These are phyloP conservation scores for Drosophila atripex DNA, from an alignment of 2,888 invertebrate genomes.

Conservation along the genomic window DNA sequence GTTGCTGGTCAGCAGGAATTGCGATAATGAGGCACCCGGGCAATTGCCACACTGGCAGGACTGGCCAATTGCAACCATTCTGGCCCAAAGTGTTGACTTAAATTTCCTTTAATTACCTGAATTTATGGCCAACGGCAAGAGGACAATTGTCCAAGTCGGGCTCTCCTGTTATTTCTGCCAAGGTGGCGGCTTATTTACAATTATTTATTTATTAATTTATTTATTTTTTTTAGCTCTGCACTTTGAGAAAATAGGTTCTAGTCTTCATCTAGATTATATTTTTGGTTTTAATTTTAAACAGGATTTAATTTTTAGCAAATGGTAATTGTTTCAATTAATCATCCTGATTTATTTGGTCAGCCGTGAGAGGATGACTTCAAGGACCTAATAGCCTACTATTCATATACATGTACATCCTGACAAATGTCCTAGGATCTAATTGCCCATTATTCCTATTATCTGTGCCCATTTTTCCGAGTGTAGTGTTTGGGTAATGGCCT, in stretches of 20 bases:
- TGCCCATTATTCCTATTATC: not conserved
- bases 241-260: not conserved
- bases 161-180: conserved; percentile 1
- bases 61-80: not conserved
- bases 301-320: too few species aligned
- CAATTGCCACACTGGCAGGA: conserved; percentile 47
- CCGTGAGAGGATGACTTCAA: too few species aligned
- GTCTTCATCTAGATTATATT: too few species aligned
- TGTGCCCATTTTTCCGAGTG: conserved; percentile 36
- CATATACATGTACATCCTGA: too few species aligned
- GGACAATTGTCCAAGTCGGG: conserved; percentile 30
- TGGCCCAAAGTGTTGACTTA: conserved; percentile 24
- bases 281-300: too few species aligned
- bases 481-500: conserved; percentile 87
- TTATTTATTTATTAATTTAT: too few species aligned
- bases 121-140: conserved; percentile 59
- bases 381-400: too few species aligned
- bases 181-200: not conserved
- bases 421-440: too few species aligned
- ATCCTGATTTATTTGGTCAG: too few species aligned
- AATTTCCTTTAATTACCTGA: conserved; percentile 66
- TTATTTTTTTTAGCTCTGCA: not conserved
- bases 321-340: too few species aligned
- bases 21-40: conserved; percentile 59
- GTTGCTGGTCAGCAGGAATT: conserved; percentile 16